Evolutionary conservation across 2,113 vertebrate species (phyloP).

Genomic region (Cryptomyrus ogoouensis): DNA sequence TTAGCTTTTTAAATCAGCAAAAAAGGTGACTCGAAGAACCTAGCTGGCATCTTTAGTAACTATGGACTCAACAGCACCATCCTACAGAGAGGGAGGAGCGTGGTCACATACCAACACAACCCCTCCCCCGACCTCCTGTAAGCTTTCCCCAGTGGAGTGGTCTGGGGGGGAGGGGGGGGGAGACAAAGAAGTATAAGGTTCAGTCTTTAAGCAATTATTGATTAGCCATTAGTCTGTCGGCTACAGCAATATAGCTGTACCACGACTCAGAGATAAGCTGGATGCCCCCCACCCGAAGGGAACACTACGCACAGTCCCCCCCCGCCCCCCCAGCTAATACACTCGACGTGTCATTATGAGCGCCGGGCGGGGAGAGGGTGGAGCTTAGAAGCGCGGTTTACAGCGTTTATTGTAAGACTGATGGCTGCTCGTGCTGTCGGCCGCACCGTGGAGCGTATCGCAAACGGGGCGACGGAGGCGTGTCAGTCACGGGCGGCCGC

Average conservation of each 20-base stretch:
- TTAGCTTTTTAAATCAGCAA: no score
- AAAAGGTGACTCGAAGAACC: not conserved
- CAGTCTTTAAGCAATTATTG: not conserved
- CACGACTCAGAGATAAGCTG: not conserved
- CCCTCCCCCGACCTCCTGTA: no score
- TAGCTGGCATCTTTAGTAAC: not conserved
- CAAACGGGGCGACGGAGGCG: no score
- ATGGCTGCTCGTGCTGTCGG: not conserved
- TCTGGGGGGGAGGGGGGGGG: no score
- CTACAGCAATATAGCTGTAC: not conserved
- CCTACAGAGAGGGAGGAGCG: not conserved
- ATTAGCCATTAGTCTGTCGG: not conserved
- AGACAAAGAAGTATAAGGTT: not conserved
- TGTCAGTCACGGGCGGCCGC: no score
- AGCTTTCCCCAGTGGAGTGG: no score
- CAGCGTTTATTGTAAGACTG: not conserved
- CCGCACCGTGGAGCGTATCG: no score
- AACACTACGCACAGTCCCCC: not conserved
- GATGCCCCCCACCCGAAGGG: not conserved
- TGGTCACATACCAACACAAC: not conserved
- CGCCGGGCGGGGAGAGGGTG: not conserved
- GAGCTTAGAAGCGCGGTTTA: not conserved
- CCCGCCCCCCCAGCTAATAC: not conserved
- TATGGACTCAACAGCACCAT: not conserved
- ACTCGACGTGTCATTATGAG: not conserved